Percentiles rank a stretch among this genome's conserved stretches.
Conservation (phyloP, 2,113 vertebrate genomes). For the Centropristis striata region DNA sequence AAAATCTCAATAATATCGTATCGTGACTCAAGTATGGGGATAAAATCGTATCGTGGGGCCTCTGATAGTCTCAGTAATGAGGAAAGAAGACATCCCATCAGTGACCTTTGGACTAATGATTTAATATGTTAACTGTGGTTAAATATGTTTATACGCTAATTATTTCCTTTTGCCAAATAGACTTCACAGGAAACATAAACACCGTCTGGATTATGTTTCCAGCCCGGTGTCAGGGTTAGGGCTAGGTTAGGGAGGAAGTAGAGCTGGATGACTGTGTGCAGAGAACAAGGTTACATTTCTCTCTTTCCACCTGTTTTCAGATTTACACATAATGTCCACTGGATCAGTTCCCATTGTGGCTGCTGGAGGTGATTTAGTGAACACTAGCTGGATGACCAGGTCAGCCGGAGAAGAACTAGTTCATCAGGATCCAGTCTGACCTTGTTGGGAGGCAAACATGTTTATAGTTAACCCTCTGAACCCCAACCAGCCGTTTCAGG, state of each 20-base stretch:
- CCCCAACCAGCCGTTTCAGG: no score
- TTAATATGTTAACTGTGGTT: neutral
- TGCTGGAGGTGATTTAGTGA: no score
- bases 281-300: neutral
- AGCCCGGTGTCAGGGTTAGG: neutral
- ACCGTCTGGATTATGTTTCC: neutral
- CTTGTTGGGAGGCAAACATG: neutral
- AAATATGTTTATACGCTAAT: neutral
- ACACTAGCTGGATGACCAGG: no score
- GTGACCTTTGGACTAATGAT: neutral
- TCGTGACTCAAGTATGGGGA: no score
- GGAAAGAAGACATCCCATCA: neutral
- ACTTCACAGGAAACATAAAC: neutral
- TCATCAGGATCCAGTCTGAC: neutral
- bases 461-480: neutral
- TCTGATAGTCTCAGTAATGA: no score
- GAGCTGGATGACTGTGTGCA: neutral
- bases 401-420: no score
- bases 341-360: neutral
- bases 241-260: neutral
- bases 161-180: neutral
- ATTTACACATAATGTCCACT: neutral
- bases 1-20: no score
- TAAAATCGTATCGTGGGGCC: no score
- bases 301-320: neutral